phyloP scores from a whole-genome alignment of 2,888 invertebrate species.

The Apodemia mormo region DNA sequence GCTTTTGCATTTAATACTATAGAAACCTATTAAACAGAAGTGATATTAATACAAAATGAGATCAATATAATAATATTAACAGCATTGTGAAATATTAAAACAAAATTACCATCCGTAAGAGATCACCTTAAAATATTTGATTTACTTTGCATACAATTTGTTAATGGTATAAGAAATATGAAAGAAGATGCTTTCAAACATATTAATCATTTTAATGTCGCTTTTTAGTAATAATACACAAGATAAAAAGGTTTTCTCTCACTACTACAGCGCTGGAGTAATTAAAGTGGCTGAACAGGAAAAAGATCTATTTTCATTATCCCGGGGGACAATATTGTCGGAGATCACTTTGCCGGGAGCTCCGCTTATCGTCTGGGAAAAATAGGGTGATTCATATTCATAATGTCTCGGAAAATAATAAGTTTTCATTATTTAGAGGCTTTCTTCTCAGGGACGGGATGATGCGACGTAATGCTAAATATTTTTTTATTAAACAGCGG shows the following conservation, averaged over 20 bases:
- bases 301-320: conserved; percentile 42
- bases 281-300: conserved; percentile 36
- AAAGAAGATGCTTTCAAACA: background rate
- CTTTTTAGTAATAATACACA: conserved; percentile 23
- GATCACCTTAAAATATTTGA: background rate
- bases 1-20: too few relatives aligned
- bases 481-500: background rate
- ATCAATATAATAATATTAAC: too few relatives aligned
- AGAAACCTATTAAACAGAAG: too few relatives aligned
- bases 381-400: conserved; percentile 44
- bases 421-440: conserved; percentile 42
- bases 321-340: conserved; percentile 36
- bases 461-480: conserved; percentile 21
- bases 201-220: conserved; percentile 23
- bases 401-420: conserved; percentile 42
- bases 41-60: too few relatives aligned
- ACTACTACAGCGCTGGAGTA: conserved; percentile 27
- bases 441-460: conserved; percentile 22
- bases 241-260: conserved; percentile 22
- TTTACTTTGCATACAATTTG: conserved; percentile 1
- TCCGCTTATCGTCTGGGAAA: conserved; percentile 37
- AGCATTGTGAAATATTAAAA: too few relatives aligned
- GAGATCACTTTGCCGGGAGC: conserved; percentile 35
- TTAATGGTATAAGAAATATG: conserved; percentile 14
- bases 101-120: background rate